Conservation (phyloP, 2,888 invertebrate genomes). For the Chloroclysta siterata region DNA sequence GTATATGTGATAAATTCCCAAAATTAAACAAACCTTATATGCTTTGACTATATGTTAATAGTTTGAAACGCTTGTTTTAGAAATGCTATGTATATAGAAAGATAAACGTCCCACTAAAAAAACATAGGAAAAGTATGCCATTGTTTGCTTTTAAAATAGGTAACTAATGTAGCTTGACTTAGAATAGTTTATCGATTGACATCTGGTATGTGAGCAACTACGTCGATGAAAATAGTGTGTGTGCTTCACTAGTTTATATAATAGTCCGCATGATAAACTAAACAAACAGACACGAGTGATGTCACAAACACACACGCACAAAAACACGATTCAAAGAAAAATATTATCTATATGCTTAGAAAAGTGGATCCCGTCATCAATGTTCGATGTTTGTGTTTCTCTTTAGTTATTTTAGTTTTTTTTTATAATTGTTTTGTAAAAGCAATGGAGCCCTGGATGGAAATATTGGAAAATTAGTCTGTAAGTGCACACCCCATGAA, state of each 20-base stretch:
- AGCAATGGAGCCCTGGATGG: conserved; percentile 79
- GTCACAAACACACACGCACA: conserved; percentile 61
- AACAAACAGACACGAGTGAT: conserved; percentile 64
- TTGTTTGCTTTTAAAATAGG: conserved; percentile 61
- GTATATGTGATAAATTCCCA: background rate
- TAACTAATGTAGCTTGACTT: conserved; percentile 53
- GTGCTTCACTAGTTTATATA: conserved; percentile 69
- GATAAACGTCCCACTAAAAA: conserved; percentile 10
- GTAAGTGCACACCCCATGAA: conserved; percentile 83
- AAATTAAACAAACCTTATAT: conserved; percentile 31
- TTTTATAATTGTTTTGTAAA: conserved; percentile 51
- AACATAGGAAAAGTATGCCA: conserved; percentile 26
- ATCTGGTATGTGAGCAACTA: conserved; percentile 84
- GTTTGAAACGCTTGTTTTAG: conserved; percentile 35
- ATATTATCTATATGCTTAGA: conserved; percentile 46
- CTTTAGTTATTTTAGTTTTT: conserved; percentile 52
- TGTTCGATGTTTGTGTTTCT: conserved; percentile 67
- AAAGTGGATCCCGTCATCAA: conserved; percentile 53
- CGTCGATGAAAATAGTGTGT: conserved; percentile 64
- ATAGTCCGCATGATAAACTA: conserved; percentile 68
- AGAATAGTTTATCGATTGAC: conserved; percentile 49
- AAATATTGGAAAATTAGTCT: conserved; percentile 63
- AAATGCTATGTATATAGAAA: conserved; percentile 27
- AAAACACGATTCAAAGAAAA: conserved; percentile 48
- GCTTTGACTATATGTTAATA: conserved; percentile 32